A percentile compares a stretch with the other conserved stretches of the same genome.
Evolutionary conservation across 2,797 vertebrate species (phyloP).

Genomic region (Cossypha heuglini): DNA sequence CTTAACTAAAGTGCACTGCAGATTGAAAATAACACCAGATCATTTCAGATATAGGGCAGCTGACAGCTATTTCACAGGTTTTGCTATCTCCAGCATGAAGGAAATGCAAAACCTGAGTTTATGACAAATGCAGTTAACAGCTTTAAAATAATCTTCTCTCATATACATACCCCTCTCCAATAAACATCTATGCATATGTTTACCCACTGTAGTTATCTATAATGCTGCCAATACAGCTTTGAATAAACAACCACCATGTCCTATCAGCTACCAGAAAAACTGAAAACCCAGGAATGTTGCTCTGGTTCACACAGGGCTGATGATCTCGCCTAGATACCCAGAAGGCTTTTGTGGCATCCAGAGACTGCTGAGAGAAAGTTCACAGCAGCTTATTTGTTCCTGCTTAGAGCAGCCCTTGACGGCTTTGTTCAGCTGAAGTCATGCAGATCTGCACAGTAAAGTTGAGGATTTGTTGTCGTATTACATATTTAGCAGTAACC

Average conservation of each 20-base stretch:
- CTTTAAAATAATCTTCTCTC: not conserved
- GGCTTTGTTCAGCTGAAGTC: slow-evolving; percentile 39
- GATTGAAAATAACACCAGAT: not conserved
- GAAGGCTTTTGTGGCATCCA: not conserved
- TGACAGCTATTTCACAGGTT: not conserved
- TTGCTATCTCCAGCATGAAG: not conserved
- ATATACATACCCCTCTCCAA: not conserved
- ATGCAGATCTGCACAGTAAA: not conserved
- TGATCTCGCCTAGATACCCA: not conserved
- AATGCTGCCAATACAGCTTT: not conserved
- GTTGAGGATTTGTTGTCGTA: not conserved
- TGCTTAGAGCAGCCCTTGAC: not conserved
- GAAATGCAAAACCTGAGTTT: not conserved
- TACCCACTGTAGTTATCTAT: not conserved
- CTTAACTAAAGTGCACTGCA: not conserved
- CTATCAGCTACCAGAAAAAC: not conserved
- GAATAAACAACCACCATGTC: not conserved
- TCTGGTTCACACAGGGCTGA: not conserved
- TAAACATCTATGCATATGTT: not conserved
- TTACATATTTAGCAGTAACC: not conserved
- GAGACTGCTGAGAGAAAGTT: not conserved
- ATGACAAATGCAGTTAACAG: not conserved
- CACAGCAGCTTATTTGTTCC: not conserved
- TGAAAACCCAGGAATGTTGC: not conserved
- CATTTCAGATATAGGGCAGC: not conserved